Conservation (phyloP, 2,113 vertebrate species). For the Clinocottus analis region DNA sequence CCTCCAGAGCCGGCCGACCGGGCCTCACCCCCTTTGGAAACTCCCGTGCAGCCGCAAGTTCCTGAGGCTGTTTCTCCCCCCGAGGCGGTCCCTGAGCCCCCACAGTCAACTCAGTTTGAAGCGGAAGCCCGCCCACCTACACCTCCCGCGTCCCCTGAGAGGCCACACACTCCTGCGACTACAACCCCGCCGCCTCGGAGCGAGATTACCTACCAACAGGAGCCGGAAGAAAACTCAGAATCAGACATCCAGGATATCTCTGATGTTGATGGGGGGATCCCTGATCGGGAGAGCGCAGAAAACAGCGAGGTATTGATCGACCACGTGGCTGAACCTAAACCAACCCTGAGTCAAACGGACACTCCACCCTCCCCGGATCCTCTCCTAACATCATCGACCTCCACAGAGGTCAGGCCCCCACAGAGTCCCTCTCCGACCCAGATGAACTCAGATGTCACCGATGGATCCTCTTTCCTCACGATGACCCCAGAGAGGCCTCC, state of each 20-base stretch:
- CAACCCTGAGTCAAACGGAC: background rate
- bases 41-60: background rate
- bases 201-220: conserved; percentile 7
- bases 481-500: conserved; percentile 65
- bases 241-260: conserved; percentile 35
- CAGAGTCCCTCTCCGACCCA: conserved; percentile 26
- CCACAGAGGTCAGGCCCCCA: conserved; percentile 13
- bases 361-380: background rate
- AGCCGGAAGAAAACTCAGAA: conserved; percentile 69
- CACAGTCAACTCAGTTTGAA: conserved; percentile 2
- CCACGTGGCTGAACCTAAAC: background rate
- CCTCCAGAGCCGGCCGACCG: conserved; percentile 29
- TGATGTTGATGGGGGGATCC: background rate
- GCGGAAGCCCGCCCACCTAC: conserved; percentile 40
- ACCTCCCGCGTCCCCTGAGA: conserved; percentile 55
- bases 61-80: conserved; percentile 11
- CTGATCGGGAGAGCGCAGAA: background rate
- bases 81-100: conserved; percentile 29
- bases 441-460: conserved; percentile 3
- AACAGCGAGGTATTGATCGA: background rate
- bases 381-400: background rate
- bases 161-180: background rate
- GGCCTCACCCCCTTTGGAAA: conserved; percentile 2
- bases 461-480: conserved; percentile 7
- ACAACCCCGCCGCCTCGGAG: background rate